Conservation (phyloP, 2,888 invertebrate genomes). For the Anthrax anthrax region DNA sequence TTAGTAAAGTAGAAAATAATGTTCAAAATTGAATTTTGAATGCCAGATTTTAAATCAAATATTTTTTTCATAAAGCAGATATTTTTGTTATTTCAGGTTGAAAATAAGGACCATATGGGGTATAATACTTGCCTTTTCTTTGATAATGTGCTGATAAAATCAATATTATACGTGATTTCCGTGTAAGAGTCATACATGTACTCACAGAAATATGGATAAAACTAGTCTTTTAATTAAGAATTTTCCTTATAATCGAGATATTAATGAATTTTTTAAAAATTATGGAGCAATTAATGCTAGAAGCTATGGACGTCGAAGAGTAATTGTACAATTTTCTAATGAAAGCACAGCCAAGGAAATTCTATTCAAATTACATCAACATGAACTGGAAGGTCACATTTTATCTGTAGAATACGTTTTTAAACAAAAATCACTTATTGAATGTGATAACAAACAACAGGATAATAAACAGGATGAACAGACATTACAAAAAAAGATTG, state of each 20-base stretch:
- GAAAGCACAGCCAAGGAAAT: constrained; percentile 1
- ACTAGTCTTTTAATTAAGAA: constrained; percentile 8
- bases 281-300: constrained; percentile 2
- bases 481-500: constrained; percentile 10
- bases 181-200: too few species aligned
- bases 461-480: neutral
- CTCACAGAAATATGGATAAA: constrained; percentile 10
- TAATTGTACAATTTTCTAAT: constrained; percentile 4
- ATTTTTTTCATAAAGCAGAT: too few species aligned
- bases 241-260: constrained; percentile 3
- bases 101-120: too few species aligned
- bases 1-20: too few species aligned
- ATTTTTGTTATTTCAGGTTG: too few species aligned
- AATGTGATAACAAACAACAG: constrained; percentile 13
- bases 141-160: too few species aligned
- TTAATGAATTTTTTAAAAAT: constrained; percentile 1
- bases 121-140: too few species aligned
- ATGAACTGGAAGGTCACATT: constrained; percentile 50
- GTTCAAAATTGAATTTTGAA: too few species aligned
- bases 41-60: too few species aligned
- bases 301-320: constrained; percentile 4
- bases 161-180: too few species aligned
- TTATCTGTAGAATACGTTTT: constrained; percentile 59
- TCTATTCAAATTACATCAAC: constrained; percentile 51
- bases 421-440: constrained; percentile 19